Conservation (phyloP, 2,113 vertebrate species). For the Burhinus bistriatus region DNA sequence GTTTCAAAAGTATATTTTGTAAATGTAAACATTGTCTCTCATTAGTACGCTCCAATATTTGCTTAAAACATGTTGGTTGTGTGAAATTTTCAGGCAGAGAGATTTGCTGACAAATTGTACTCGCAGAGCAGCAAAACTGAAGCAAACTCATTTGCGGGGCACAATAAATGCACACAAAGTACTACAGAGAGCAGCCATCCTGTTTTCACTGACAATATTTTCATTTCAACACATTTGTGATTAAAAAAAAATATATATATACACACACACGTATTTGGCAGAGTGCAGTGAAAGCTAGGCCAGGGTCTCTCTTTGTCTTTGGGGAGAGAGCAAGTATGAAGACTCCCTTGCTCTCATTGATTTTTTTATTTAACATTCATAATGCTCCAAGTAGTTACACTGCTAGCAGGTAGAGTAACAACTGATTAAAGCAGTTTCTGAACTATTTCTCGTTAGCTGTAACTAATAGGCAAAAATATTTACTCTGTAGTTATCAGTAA, state of each 20-base stretch:
- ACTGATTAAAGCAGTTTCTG: background rate
- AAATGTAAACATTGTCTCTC: background rate
- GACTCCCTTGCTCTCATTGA: background rate
- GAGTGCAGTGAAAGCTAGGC: background rate
- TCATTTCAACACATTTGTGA: background rate
- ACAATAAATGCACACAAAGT: background rate
- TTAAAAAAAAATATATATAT: too few relatives aligned
- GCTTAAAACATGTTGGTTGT: background rate
- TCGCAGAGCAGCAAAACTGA: background rate
- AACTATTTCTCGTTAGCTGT: constrained; percentile 47
- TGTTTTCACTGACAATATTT: background rate
- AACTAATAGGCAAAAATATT: constrained; percentile 70
- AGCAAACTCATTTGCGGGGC: background rate
- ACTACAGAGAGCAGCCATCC: background rate
- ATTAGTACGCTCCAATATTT: background rate
- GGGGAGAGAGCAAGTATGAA: background rate
- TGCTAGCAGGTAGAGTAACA: constrained; percentile 2
- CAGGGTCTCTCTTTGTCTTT: background rate
- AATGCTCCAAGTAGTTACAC: background rate
- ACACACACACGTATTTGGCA: too few relatives aligned
- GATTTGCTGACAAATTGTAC: background rate
- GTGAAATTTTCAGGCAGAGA: background rate
- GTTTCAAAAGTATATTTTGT: background rate
- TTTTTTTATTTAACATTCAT: background rate
- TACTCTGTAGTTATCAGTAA: constrained; percentile 68